These are phyloP conservation scores for Parazoanthus swiftii DNA, from an alignment of 92 coral and sea anemone genomes.

Conservation along the genomic window DNA sequence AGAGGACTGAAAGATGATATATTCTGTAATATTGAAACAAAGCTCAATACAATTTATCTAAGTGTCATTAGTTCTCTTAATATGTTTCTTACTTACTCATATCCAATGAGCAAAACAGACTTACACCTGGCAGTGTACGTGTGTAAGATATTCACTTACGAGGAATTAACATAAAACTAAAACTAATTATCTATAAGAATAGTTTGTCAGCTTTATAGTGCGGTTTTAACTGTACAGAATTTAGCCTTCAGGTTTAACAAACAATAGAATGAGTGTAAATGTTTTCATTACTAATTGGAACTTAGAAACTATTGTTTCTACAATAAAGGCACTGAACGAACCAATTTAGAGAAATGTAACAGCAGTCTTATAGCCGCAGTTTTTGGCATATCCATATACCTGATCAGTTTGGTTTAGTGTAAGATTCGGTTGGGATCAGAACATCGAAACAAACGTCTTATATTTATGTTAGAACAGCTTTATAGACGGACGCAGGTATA, in stretches of 20 bases:
- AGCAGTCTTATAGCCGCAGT: background rate
- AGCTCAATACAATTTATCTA: too few species aligned
- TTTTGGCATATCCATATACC: background rate
- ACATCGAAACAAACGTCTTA: background rate
- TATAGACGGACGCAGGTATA: background rate
- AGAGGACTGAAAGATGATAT: too few species aligned
- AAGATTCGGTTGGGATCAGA: background rate
- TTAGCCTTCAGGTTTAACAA: too few species aligned
- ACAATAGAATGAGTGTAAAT: background rate
- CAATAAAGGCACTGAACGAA: background rate
- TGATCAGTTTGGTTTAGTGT: background rate
- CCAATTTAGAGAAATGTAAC: background rate
- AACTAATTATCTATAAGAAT: too few species aligned
- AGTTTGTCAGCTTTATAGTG: background rate
- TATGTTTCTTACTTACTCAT: too few species aligned
- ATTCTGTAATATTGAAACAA: too few species aligned
- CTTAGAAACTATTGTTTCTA: background rate
- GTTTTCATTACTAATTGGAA: too few species aligned
- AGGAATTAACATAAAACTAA: too few species aligned
- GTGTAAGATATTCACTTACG: too few species aligned
- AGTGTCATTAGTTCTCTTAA: too few species aligned
- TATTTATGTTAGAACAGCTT: background rate
- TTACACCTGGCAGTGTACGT: too few species aligned
- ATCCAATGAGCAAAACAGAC: too few species aligned
- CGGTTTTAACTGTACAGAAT: background rate